Base-by-base conservation (phyloP, 2,797 vertebrate species). In the Arctocebus calabarensis region DNA sequence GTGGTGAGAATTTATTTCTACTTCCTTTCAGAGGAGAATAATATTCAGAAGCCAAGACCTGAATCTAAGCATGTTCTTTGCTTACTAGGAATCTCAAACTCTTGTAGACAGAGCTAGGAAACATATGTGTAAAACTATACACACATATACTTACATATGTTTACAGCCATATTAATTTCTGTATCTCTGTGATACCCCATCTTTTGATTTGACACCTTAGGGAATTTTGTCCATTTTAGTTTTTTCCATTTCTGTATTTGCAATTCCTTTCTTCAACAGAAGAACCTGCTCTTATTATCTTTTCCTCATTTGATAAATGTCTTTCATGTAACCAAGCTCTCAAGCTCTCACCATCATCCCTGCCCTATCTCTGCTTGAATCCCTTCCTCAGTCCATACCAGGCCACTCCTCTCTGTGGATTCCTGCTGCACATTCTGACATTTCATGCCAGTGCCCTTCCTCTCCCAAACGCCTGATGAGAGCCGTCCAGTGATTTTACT, bases 41-140 rank as follows among this genome's bases (percentile, higher is more conserved):
- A 90, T 79, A 79, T 59, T 14, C 83, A 78, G 81, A 93, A 92
- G 57, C 11, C 19, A 84, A 43, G 32, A 66, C 64, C 64, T 87
- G 40, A n/a, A 83, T 73, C 22, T 57, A 64, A 20, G 23, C 82
- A 23, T 88, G 55, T 81, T 75, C 59, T 68, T 71, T 62, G 64
- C 40, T n/a, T 57, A 29, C 12, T 83, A 8, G 23, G 45, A 88
- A 70, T 45, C 34, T 85, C 64, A 85, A 34, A 25, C 13, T 27
- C 22, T 62, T 83, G 64, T 34, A 73, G 48, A 61, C 14, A 77
- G 68, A 90, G 23, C 16, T 43, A 85, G 22, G 43, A 6, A 55
- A 84, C 29, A 55, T 78, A 43, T 29, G 43, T 73, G 43, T 43
- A 85, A 85, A 94, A 25, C 64, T 2, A 71, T 9, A 37, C 6